phyloP scores from a whole-genome alignment of 2,797 vertebrate species.

The Hephaestus fuliginosus region DNA sequence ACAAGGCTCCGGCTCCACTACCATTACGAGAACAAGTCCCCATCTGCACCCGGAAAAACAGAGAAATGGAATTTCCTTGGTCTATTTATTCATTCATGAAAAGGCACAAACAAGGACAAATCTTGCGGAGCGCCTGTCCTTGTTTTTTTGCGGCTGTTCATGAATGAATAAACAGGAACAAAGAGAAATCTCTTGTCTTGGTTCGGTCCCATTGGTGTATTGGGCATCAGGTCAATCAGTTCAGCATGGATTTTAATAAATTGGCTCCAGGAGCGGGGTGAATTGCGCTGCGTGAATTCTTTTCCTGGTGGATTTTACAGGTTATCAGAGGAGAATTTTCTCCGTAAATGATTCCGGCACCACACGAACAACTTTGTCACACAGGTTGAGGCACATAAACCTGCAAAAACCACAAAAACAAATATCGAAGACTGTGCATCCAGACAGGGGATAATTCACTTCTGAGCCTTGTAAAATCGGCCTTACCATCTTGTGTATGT shows the following conservation, averaged over 20 bases:
- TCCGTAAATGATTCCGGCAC: slow-evolving; percentile 25
- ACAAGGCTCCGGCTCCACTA: slow-evolving; percentile 6
- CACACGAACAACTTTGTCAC: slow-evolving; percentile 3
- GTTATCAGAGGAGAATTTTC: slow-evolving; percentile 36
- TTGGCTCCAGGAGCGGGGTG: slow-evolving; percentile 27
- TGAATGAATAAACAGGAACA: slow-evolving; percentile 78
- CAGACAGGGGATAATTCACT: slow-evolving; percentile 11
- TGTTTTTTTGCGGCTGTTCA: slow-evolving; percentile 65
- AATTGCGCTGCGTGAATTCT: slow-evolving; percentile 21
- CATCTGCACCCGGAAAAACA: slow-evolving; percentile 31
- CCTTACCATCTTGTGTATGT: slow-evolving; percentile 1
- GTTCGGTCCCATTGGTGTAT: slow-evolving; percentile 6
- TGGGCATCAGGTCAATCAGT: slow-evolving; percentile 51
- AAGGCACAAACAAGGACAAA: slow-evolving; percentile 79
- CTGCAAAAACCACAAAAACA: slow-evolving; percentile 10
- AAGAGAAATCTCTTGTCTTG: slow-evolving; percentile 59
- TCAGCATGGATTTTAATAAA: slow-evolving; percentile 61
- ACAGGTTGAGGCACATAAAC: background rate
- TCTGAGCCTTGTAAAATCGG: slow-evolving; percentile 13
- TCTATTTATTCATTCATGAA: slow-evolving; percentile 81
- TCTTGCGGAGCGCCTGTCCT: slow-evolving; percentile 63
- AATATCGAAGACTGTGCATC: slow-evolving; percentile 9
- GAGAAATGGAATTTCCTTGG: slow-evolving; percentile 68
- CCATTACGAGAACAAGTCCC: slow-evolving; percentile 51
- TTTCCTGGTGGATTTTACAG: slow-evolving; percentile 17